Conservation (phyloP, 1,140 invertebrate genomes). For the Heliothis subflexa region DNA sequence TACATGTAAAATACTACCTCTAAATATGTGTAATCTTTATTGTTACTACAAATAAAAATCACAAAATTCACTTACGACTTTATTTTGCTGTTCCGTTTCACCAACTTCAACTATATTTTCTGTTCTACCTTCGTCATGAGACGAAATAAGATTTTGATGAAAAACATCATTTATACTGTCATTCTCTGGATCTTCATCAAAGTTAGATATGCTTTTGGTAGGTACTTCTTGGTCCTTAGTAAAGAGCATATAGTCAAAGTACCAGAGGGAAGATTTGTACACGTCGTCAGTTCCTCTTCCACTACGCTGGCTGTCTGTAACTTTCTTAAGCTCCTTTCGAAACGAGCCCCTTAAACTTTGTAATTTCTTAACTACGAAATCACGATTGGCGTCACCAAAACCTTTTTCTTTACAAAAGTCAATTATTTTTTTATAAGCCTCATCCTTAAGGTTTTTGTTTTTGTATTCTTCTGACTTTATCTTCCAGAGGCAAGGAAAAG, state of each 20-base stretch:
- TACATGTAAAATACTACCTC: neutral
- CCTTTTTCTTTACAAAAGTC: conserved; percentile 44
- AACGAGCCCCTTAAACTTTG: conserved; percentile 51
- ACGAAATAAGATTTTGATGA: conserved; percentile 16
- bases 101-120: conserved; percentile 9
- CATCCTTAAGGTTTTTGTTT: conserved; percentile 9
- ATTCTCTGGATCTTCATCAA: conserved; percentile 25
- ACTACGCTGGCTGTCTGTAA: conserved; percentile 35
- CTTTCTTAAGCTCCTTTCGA: conserved; percentile 50
- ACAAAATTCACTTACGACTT: conserved; percentile 20
- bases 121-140: conserved; percentile 13
- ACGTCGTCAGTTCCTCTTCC: conserved; percentile 34
- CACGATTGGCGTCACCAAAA: conserved; percentile 44
- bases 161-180: conserved; percentile 16
- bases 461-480: conserved; percentile 18
- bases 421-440: conserved; percentile 10
- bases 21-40: neutral
- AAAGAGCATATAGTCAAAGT: conserved; percentile 40
- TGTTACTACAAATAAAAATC: conserved; percentile 4
- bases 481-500: conserved; percentile 19
- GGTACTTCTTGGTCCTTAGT: conserved; percentile 43
- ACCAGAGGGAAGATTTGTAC: conserved; percentile 44
- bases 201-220: neutral
- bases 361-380: conserved; percentile 51
- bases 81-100: conserved; percentile 15